These are phyloP conservation scores for Heteromormyrus szaboi DNA, from an alignment of 2,797 vertebrate genomes.

Conservation along the genomic window DNA sequence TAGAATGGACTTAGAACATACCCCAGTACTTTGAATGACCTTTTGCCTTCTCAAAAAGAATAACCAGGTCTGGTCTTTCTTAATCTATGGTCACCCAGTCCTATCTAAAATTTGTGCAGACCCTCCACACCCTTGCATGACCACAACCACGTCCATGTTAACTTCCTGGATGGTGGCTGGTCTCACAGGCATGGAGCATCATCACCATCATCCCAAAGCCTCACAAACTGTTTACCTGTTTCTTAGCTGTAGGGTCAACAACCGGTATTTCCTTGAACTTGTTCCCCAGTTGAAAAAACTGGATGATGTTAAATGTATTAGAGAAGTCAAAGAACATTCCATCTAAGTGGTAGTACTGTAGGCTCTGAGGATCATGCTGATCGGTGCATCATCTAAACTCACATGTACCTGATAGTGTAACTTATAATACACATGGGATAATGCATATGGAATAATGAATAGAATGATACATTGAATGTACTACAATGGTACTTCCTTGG, in stretches of 20 bases:
- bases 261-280: background rate
- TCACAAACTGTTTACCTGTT: background rate
- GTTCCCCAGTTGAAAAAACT: background rate
- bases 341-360: background rate
- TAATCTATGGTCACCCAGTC: background rate
- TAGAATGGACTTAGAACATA: background rate
- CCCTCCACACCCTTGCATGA: background rate
- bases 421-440: background rate
- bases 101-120: background rate
- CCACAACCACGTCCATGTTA: background rate
- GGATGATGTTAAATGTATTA: background rate
- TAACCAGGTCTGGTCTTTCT: background rate
- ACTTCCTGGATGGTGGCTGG: background rate
- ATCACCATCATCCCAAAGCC: background rate
- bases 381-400: background rate
- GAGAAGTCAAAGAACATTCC: background rate
- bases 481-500: background rate
- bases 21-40: background rate
- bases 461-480: background rate
- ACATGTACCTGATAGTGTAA: background rate
- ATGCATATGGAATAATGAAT: background rate
- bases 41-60: background rate
- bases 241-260: background rate
- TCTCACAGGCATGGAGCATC: background rate
- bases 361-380: background rate